A percentile compares a stretch with the other conserved stretches of the same genome.
These are phyloP conservation scores for Gallirallus australis DNA, from an alignment of 2,797 vertebrate species.

Conservation along the genomic window DNA sequence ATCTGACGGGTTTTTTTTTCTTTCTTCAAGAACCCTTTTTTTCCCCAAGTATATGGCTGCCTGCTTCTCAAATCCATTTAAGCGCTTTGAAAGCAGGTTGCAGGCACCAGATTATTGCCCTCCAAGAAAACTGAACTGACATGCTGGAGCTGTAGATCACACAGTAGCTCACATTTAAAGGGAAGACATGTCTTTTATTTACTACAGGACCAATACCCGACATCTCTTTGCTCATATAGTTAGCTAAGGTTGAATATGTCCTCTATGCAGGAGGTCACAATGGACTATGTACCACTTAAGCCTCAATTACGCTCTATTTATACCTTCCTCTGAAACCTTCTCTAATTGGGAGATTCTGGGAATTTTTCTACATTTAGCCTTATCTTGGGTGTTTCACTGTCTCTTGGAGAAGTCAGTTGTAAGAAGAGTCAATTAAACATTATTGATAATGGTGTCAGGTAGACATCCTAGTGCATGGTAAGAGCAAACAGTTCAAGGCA, in stretches of 20 bases:
- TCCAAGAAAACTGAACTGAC: constrained; percentile 32
- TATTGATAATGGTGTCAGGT: neutral
- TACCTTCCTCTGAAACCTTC: constrained; percentile 17
- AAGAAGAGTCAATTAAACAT: neutral
- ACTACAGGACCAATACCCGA: neutral
- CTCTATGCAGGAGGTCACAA: constrained; percentile 28
- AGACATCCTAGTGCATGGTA: neutral
- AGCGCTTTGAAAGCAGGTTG: constrained; percentile 23
- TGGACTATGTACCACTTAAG: neutral
- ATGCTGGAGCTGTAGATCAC: neutral
- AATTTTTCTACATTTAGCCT: constrained; percentile 13
- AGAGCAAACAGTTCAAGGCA: neutral
- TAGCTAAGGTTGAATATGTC: neutral
- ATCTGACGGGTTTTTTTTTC: neutral
- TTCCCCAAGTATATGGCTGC: neutral
- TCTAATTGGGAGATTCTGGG: neutral
- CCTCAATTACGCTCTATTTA: constrained; percentile 33
- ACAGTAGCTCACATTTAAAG: constrained; percentile 19
- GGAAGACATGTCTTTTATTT: constrained; percentile 32
- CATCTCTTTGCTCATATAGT: constrained; percentile 29
- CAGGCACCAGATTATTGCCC: neutral
- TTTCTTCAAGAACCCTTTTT: neutral
- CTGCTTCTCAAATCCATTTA: constrained; percentile 33
- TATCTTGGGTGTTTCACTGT: neutral
- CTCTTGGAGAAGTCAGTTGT: neutral